Evolutionary conservation across 2,797 vertebrate genomes (phyloP).

Genomic region (Chromis chromis): DNA sequence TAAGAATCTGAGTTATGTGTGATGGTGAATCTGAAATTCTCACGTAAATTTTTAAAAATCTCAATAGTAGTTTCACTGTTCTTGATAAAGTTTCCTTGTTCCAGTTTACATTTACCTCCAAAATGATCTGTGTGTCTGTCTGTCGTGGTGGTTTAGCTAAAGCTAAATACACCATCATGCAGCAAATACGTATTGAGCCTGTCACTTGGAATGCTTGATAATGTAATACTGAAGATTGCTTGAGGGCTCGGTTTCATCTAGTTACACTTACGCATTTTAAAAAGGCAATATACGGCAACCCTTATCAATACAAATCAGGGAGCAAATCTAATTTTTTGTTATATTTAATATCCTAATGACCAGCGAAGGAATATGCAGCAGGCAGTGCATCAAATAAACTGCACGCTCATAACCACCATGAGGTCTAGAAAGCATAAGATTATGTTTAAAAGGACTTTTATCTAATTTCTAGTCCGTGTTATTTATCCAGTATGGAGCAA

Average conservation of each 20-base stretch:
- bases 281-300: neutral
- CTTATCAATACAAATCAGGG: neutral
- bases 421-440: neutral
- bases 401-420: neutral
- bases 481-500: constrained; percentile 15
- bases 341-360: neutral
- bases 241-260: neutral
- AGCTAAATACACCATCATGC: neutral
- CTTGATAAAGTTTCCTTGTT: too few relatives aligned
- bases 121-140: too few relatives aligned
- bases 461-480: neutral
- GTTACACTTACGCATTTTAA: constrained; percentile 10
- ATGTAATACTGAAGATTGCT: constrained; percentile 2
- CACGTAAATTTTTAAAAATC: neutral
- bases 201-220: constrained; percentile 7
- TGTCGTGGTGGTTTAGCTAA: neutral
- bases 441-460: neutral
- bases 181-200: neutral
- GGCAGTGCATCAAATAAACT: neutral
- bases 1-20: too few relatives aligned
- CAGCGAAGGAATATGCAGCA: neutral
- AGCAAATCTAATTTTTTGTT: neutral
- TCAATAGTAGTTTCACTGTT: too few relatives aligned
- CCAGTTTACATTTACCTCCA: too few relatives aligned
- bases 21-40: too few relatives aligned